These are phyloP conservation scores for Prionace glauca DNA, from an alignment of 2,797 vertebrate species.

Conservation along the genomic window DNA sequence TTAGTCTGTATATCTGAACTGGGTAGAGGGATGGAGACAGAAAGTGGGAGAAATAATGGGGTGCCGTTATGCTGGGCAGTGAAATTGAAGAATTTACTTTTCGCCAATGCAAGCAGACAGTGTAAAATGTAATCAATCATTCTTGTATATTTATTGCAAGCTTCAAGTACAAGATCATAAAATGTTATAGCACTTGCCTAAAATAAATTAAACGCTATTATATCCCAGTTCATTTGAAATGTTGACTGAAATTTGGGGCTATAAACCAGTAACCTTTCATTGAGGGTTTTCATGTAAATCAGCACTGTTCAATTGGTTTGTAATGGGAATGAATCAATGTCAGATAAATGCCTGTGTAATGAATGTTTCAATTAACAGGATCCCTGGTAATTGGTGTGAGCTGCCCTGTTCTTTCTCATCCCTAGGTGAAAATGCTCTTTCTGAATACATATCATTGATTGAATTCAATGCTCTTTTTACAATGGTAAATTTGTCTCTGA, in stretches of 20 bases:
- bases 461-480: background rate
- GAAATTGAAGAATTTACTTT: background rate
- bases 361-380: background rate
- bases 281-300: background rate
- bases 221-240: background rate
- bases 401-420: background rate
- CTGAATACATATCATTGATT: background rate
- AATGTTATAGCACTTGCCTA: background rate
- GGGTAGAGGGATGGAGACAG: background rate
- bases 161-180: background rate
- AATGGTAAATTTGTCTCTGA: background rate
- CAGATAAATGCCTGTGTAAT: background rate
- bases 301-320: background rate
- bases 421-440: background rate
- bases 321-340: background rate
- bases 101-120: background rate
- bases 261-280: background rate
- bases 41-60: background rate
- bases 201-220: background rate
- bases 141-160: background rate
- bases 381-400: background rate
- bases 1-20: no score
- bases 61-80: background rate
- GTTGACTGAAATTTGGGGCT: background rate
- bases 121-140: slow-evolving; percentile 1